These are phyloP conservation scores for Nebria brevicollis DNA, from an alignment of 2,888 invertebrate species.

Conservation along the genomic window DNA sequence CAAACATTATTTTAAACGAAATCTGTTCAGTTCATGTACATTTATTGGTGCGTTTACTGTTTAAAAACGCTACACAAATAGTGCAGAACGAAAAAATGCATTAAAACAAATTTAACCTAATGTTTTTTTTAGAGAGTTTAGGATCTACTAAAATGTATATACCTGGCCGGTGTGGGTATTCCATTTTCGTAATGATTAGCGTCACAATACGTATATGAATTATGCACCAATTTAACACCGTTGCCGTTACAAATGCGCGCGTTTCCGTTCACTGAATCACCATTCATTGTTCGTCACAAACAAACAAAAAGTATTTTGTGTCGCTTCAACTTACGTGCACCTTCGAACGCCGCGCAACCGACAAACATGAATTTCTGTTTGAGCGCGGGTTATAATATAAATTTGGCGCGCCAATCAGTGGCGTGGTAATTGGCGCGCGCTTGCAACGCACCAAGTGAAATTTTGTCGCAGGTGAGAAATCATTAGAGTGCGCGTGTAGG, in stretches of 20 bases:
- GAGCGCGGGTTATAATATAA: not conserved
- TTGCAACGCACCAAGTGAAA: not conserved
- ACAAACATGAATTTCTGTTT: not conserved
- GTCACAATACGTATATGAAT: not conserved
- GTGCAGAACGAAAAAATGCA: too few relatives aligned
- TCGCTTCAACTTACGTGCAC: not conserved
- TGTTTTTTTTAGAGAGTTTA: too few relatives aligned
- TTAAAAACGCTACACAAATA: too few relatives aligned
- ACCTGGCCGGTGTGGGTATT: not conserved
- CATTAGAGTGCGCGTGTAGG: not conserved
- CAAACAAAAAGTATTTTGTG: not conserved
- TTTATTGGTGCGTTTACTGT: too few relatives aligned
- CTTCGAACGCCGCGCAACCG: not conserved
- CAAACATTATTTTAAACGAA: too few relatives aligned
- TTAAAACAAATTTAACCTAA: too few relatives aligned
- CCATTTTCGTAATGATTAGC: not conserved
- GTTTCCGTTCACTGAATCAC: not conserved
- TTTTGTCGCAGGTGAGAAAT: slow-evolving; percentile 1
- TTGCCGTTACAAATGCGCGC: not conserved
- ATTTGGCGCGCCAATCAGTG: not conserved
- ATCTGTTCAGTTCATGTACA: too few relatives aligned
- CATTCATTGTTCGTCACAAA: not conserved
- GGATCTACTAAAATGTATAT: not conserved
- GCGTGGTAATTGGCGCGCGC: not conserved
- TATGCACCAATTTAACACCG: not conserved